Percentiles rank a stretch among this genome's conserved stretches.
Conservation (phyloP, 2,113 vertebrate species). For the Orycteropus afer region DNA sequence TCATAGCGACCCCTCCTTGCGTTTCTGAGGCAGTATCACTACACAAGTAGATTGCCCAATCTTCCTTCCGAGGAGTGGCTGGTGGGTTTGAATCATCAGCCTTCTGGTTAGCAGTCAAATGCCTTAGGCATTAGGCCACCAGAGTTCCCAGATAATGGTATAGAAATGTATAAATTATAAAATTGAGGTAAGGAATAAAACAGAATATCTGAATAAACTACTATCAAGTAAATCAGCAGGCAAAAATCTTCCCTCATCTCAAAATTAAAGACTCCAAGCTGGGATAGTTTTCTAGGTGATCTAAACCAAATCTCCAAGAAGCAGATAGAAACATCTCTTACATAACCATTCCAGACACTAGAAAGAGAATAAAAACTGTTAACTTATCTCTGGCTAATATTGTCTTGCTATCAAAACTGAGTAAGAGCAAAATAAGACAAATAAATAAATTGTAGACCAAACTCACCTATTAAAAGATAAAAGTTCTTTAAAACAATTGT, state of each 20-base stretch:
- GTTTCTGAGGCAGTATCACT: no score
- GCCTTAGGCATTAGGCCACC: no score
- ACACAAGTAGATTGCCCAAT: no score
- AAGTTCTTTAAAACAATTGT: not conserved
- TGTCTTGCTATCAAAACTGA: not conserved
- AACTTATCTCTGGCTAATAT: not conserved
- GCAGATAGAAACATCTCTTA: not conserved
- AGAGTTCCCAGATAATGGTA: no score
- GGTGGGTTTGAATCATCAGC: no score
- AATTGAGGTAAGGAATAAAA: not conserved
- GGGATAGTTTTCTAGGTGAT: not conserved
- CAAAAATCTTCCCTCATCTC: not conserved
- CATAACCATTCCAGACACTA: constrained; percentile 5
- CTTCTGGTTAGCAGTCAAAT: no score
- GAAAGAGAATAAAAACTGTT: not conserved
- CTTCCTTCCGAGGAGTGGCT: no score
- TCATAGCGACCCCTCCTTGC: no score
- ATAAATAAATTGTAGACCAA: constrained; percentile 33
- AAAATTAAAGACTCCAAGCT: not conserved
- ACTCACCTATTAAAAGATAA: not conserved
- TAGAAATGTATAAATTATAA: not conserved
- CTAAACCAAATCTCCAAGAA: not conserved
- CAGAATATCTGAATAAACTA: not conserved
- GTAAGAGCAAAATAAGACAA: not conserved
- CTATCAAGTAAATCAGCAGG: not conserved